Conservation (phyloP, 2,797 vertebrate genomes). For the Leptodactylus fallax region DNA sequence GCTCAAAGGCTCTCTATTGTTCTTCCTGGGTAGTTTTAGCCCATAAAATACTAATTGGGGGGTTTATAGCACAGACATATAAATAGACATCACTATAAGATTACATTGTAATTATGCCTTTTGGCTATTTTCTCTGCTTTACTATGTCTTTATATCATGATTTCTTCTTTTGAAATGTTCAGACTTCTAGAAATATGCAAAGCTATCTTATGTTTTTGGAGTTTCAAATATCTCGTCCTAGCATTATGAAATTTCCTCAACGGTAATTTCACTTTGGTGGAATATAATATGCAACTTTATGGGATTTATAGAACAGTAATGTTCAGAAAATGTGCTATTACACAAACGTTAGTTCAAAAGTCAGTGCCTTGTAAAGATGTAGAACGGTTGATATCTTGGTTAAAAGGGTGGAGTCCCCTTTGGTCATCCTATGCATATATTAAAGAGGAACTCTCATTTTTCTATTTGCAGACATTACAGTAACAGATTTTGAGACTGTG, state of each 20-base stretch:
- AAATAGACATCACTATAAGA: not conserved
- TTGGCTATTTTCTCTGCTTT: not conserved
- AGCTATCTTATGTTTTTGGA: not conserved
- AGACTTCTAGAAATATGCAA: not conserved
- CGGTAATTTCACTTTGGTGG: not conserved
- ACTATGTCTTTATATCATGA: not conserved
- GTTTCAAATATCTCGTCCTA: not conserved
- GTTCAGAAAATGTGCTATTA: not conserved
- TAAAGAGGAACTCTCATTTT: no score
- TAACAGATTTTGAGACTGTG: not conserved
- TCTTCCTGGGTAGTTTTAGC: not conserved
- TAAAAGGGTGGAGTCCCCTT: not conserved
- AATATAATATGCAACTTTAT: not conserved
- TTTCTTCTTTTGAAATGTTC: not conserved
- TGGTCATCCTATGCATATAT: not conserved
- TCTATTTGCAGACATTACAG: no score
- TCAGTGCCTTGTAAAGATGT: not conserved
- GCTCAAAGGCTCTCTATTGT: not conserved
- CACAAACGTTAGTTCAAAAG: not conserved
- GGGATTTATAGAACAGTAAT: not conserved
- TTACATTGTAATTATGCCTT: not conserved
- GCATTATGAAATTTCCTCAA: not conserved
- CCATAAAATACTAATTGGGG: not conserved
- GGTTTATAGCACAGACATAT: not conserved
- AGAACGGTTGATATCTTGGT: not conserved